These are phyloP conservation scores for Leptarthrus brevirostris DNA, from an alignment of 2,888 invertebrate species.

Conservation along the genomic window DNA sequence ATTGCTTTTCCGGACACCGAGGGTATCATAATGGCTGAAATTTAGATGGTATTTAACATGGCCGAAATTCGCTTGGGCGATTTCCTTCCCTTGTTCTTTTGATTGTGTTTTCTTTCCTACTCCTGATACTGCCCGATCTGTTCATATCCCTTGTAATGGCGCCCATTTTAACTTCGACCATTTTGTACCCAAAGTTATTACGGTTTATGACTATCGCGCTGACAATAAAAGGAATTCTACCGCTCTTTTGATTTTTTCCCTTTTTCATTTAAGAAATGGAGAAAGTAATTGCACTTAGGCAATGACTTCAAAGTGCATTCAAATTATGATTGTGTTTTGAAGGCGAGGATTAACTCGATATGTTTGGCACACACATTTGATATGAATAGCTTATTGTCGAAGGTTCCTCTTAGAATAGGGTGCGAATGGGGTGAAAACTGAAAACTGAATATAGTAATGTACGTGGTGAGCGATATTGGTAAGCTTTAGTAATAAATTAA, in stretches of 20 bases:
- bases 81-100: conserved; percentile 35
- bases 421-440: no score
- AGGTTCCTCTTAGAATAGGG: no score
- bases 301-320: conserved; percentile 2
- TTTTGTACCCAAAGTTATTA: conserved; percentile 22
- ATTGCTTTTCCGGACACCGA: conserved; percentile 31
- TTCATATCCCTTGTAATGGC: not conserved
- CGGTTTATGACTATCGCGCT: not conserved
- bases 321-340: not conserved
- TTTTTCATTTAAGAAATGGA: not conserved
- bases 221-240: not conserved
- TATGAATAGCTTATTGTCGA: no score
- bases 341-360: no score
- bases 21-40: conserved; percentile 53
- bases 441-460: no score
- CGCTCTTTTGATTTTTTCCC: not conserved
- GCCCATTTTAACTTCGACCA: conserved; percentile 35
- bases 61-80: conserved; percentile 51
- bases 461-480: no score
- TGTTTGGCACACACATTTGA: no score
- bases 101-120: conserved; percentile 14
- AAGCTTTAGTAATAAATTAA: no score
- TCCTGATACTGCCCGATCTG: not conserved
- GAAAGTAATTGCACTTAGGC: conserved; percentile 18
- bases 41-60: conserved; percentile 54